Base-by-base conservation (phyloP, 2,888 invertebrate species). In the Therioaphis trifolii region DNA sequence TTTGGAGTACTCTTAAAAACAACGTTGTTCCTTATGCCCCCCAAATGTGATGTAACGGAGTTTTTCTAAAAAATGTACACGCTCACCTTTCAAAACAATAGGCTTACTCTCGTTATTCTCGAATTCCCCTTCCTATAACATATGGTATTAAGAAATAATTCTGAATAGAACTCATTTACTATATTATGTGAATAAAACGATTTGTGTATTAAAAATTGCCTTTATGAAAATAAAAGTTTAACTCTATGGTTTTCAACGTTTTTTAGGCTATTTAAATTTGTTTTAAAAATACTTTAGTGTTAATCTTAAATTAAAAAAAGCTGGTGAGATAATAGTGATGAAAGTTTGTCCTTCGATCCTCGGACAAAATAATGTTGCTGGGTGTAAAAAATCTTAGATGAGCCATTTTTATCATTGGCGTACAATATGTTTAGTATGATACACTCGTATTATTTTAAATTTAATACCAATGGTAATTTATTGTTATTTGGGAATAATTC, bases 1-100 rank as follows among this genome's bases (percentile, higher is more conserved):
- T 82, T 82, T 82, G 27, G 80, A 82, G 80, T 72, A 69, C 80
- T 61, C 80, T 82, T 63, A 71, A 80, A 78, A 79, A 58, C 71
- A 71, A 71, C 69, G 71, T 80, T 71, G 18, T n/a, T 3, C 24
- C 29, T 43, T 46, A 58, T 61, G 15, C 46, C 29, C 63, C 35
- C 69, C 79, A 58, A 71, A 43, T 29, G 29, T 46, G 80, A 71
- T 55, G 80, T 71, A 69, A 80, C 80, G 55, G 71, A 80, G 61
- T 80, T 80, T 80, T 80, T 71, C 21, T 71, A 55, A 58, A n/a
- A 69, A 80, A 46, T 71, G 14, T 58, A 80, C 71, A 58, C 58
- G 68, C 68, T 68, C 68, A 46, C 24, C 46, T 29, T 58, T 71
- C 71, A 43, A 80, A 71, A 80, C 80, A 80, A 80, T 71, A 15